Evolutionary conservation across 2,888 invertebrate species (phyloP).

Genomic region (Heliconius ismenius): DNA sequence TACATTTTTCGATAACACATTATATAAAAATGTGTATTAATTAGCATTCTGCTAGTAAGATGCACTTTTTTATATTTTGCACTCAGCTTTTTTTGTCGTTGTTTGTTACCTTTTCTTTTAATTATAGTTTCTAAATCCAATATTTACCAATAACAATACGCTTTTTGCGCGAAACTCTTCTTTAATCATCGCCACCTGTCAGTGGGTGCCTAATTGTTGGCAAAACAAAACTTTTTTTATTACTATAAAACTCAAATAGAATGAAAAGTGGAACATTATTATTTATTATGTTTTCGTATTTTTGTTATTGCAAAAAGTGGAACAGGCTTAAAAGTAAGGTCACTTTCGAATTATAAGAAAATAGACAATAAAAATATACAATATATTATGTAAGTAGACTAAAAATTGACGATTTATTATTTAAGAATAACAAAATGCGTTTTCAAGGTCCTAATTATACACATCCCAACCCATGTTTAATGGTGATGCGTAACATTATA

Average conservation of each 20-base stretch:
- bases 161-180: constrained; percentile 14
- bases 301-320: constrained; percentile 13
- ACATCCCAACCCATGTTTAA: neutral
- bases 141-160: constrained; percentile 1
- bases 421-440: neutral
- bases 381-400: neutral
- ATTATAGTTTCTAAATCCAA: neutral
- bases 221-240: constrained; percentile 22
- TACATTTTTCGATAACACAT: neutral
- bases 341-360: constrained; percentile 1
- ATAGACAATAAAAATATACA: neutral
- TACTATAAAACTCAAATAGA: constrained; percentile 18
- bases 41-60: too few species aligned
- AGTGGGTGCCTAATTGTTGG: constrained; percentile 25
- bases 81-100: neutral
- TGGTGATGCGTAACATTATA: neutral
- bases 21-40: neutral
- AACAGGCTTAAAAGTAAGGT: neutral
- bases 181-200: constrained; percentile 19
- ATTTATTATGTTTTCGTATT: constrained; percentile 23
- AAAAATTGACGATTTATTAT: neutral
- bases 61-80: neutral
- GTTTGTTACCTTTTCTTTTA: neutral
- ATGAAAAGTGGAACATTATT: constrained; percentile 25
- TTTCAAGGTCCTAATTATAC: constrained; percentile 10